phyloP scores from a whole-genome alignment of 1,140 invertebrate species.

The Drosophila malerkotliana region DNA sequence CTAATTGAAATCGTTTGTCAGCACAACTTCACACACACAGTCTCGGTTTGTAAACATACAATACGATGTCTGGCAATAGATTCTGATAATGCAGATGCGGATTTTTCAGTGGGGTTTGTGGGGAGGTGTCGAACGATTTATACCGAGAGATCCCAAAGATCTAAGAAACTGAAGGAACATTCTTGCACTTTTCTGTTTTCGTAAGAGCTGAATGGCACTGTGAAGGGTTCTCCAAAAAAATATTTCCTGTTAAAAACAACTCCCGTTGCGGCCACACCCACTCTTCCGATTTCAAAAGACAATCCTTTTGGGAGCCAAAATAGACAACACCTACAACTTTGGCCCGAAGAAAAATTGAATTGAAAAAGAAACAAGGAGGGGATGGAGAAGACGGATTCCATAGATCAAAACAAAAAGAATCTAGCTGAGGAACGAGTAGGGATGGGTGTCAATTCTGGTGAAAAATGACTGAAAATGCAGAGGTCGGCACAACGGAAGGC shows the following conservation, averaged over 20 bases:
- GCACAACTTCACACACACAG: slow-evolving; percentile 26
- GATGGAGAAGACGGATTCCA: slow-evolving; percentile 47
- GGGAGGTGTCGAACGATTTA: slow-evolving; percentile 47
- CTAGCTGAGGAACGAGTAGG: slow-evolving; percentile 25
- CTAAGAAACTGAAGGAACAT: neutral
- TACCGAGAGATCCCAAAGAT: slow-evolving; percentile 1
- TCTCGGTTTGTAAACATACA: slow-evolving; percentile 56
- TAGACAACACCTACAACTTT: slow-evolving; percentile 54
- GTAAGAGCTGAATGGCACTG: neutral
- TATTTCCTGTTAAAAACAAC: slow-evolving; percentile 40
- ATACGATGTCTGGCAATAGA: slow-evolving; percentile 36
- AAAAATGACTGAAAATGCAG: slow-evolving; percentile 76
- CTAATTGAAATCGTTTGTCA: slow-evolving; percentile 82
- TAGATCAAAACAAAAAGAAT: slow-evolving; percentile 56
- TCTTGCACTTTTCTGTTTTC: slow-evolving; percentile 18
- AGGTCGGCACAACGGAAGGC: slow-evolving; percentile 49
- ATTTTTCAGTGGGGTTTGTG: slow-evolving; percentile 34
- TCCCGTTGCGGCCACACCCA: slow-evolving; percentile 42
- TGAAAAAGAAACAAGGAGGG: neutral
- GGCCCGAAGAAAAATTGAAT: slow-evolving; percentile 30
- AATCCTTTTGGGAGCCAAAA: slow-evolving; percentile 69
- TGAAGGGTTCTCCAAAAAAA: slow-evolving; percentile 9
- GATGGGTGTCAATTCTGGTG: slow-evolving; percentile 71
- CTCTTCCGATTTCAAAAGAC: slow-evolving; percentile 30
- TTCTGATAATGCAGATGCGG: slow-evolving; percentile 64